A percentile compares a stretch with the other conserved stretches of the same genome.
phyloP scores from a whole-genome alignment of 2,888 invertebrate genomes.

The Blomia tropicalis region DNA sequence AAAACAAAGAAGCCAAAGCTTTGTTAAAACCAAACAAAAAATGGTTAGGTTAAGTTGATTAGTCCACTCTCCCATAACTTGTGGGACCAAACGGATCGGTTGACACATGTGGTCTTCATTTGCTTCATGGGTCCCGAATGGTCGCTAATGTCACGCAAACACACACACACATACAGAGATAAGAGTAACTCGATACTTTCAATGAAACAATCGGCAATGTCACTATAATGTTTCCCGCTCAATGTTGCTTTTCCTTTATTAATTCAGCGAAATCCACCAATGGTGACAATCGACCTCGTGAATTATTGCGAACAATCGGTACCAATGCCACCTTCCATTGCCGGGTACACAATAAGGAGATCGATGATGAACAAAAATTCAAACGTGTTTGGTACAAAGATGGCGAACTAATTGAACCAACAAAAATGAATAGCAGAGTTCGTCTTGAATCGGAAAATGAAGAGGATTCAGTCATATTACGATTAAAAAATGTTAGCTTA shows the following conservation, averaged over 20 bases:
- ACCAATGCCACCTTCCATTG: background rate
- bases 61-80: slow-evolving; percentile 1
- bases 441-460: background rate
- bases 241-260: too few relatives aligned
- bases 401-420: background rate
- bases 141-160: too few relatives aligned
- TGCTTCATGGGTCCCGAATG: slow-evolving; percentile 4
- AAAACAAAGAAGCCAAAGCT: too few relatives aligned
- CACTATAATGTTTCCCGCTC: too few relatives aligned
- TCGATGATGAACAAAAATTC: background rate
- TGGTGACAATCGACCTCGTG: background rate
- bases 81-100: background rate
- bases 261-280: too few relatives aligned
- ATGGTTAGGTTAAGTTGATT: too few relatives aligned
- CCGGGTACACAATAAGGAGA: background rate
- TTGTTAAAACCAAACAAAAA: too few relatives aligned
- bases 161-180: too few relatives aligned
- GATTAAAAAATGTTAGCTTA: background rate
- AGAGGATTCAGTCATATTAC: background rate
- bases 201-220: too few relatives aligned
- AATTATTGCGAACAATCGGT: background rate
- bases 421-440: background rate
- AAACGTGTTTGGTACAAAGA: slow-evolving; percentile 4
- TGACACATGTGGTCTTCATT: slow-evolving; percentile 14
- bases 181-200: too few relatives aligned